Conservation (phyloP, 2,888 invertebrate genomes). For the Folsomia manolachei region DNA sequence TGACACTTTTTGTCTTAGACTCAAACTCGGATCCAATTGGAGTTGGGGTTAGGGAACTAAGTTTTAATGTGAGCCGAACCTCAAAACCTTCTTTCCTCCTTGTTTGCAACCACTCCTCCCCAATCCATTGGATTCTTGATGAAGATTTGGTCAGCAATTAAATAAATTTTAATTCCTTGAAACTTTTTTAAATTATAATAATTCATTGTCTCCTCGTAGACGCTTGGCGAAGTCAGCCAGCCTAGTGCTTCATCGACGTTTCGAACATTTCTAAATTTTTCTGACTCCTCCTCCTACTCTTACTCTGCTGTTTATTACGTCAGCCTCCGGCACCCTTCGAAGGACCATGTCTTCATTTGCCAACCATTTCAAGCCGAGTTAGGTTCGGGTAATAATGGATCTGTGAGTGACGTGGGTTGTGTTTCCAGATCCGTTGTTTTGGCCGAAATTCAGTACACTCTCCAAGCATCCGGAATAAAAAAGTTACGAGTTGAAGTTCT, state of each 20-base stretch:
- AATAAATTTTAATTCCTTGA: background rate
- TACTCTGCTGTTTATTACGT: background rate
- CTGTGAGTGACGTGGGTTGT: background rate
- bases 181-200: no score
- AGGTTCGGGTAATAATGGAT: background rate
- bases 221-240: background rate
- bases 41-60: background rate
- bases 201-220: no score
- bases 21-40: background rate
- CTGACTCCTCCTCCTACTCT: background rate
- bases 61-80: background rate
- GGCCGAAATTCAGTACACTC: background rate
- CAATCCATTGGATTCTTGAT: background rate
- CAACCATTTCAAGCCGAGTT: background rate
- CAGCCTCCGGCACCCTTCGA: background rate
- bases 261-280: background rate
- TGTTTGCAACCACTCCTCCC: background rate
- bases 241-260: background rate
- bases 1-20: background rate
- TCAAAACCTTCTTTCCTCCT: background rate
- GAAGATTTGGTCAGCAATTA: conserved; percentile 1
- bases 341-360: background rate
- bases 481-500: background rate
- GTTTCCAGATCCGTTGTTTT: background rate
- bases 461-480: background rate